phyloP scores from a whole-genome alignment of 2,113 vertebrate species.

The Ammodytes marinus region DNA sequence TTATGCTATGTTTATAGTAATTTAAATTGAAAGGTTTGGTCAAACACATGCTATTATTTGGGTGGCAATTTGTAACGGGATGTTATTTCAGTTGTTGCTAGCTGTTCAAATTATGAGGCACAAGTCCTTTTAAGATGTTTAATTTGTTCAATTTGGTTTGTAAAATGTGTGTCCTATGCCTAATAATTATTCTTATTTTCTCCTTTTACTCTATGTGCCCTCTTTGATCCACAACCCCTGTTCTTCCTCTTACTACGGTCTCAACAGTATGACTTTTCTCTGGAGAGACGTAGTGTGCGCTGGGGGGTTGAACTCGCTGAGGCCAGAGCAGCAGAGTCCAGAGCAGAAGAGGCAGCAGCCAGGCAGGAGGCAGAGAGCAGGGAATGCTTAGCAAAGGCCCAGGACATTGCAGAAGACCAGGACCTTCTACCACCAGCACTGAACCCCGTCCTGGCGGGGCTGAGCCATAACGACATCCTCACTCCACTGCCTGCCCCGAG shows the following conservation, averaged over 20 bases:
- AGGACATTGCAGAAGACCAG: slow-evolving; percentile 78
- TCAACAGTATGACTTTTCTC: slow-evolving; percentile 94
- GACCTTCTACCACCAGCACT: slow-evolving; percentile 89
- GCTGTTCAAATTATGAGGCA: background rate
- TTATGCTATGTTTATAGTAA: too few species aligned
- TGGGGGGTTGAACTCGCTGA: slow-evolving; percentile 92
- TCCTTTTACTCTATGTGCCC: background rate
- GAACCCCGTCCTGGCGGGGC: slow-evolving; percentile 92
- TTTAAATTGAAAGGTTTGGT: background rate
- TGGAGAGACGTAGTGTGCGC: slow-evolving; percentile 91
- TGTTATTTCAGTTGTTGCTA: background rate
- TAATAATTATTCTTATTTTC: slow-evolving; percentile 3
- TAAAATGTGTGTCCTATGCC: background rate
- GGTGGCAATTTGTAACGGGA: background rate
- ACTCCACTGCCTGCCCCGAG: slow-evolving; percentile 94
- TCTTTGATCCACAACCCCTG: slow-evolving; percentile 2
- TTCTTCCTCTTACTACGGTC: background rate
- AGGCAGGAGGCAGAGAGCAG: slow-evolving; percentile 75
- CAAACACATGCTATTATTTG: background rate
- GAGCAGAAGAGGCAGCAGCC: slow-evolving; percentile 82
- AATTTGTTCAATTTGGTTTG: background rate
- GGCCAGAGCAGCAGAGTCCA: slow-evolving; percentile 85
- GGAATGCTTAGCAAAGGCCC: slow-evolving; percentile 57
- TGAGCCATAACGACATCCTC: slow-evolving; percentile 94
- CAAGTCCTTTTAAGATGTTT: background rate